Evolutionary conservation across 2,888 invertebrate genomes (phyloP).

Genomic region (Panopea generosa): DNA sequence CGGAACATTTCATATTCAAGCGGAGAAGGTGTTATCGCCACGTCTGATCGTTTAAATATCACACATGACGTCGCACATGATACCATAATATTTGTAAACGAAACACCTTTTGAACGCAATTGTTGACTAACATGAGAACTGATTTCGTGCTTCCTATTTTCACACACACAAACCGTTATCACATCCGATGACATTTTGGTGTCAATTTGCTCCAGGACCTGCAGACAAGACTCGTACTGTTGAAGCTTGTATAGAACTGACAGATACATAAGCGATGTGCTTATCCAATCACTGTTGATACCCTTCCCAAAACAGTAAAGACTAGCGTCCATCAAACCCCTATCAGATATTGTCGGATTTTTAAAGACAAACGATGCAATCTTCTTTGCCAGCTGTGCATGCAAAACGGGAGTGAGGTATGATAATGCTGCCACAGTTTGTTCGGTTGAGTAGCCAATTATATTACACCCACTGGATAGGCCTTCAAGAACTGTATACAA

Average conservation of each 20-base stretch:
- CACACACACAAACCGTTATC: background rate
- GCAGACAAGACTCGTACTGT: background rate
- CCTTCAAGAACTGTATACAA: too few species aligned
- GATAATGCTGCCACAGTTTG: background rate
- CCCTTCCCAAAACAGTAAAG: background rate
- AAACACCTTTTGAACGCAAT: background rate
- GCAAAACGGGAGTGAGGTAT: background rate
- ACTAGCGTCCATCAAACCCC: background rate
- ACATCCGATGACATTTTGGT: background rate
- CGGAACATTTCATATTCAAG: slow-evolving; percentile 12
- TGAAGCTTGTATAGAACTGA: background rate
- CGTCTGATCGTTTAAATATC: background rate
- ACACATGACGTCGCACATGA: background rate
- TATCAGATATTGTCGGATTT: background rate
- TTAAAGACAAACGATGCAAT: background rate
- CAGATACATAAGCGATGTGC: background rate
- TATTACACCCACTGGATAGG: too few species aligned
- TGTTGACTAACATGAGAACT: background rate
- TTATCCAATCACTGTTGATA: background rate
- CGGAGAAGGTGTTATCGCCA: background rate
- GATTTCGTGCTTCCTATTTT: background rate
- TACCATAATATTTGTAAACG: background rate
- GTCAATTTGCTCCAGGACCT: background rate
- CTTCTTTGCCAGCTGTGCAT: background rate
- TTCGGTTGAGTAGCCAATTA: background rate